Conservation (phyloP, 2,113 vertebrate species). For the Cichladusa arquata region DNA sequence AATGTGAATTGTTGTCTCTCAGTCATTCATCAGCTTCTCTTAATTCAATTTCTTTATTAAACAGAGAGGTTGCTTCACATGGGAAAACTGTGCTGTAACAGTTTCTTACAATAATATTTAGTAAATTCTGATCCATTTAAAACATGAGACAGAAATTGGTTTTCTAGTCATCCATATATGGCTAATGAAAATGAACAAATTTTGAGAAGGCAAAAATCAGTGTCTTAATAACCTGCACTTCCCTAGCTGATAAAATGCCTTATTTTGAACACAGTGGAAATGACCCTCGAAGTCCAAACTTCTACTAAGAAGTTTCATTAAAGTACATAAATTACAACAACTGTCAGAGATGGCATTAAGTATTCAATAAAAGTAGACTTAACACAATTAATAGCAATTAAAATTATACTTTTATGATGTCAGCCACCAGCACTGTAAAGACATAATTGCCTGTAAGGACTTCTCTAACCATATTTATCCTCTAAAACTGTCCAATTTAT, state of each 20-base stretch:
- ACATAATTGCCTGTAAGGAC: constrained; percentile 85
- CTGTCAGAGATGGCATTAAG: constrained; percentile 82
- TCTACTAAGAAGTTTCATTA: constrained; percentile 81
- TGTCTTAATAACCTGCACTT: constrained; percentile 28
- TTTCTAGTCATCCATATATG: neutral
- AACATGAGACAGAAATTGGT: neutral
- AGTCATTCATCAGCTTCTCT: neutral
- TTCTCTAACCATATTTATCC: constrained; percentile 81
- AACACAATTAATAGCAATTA: constrained; percentile 91
- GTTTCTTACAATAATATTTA: neutral
- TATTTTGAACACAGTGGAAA: constrained; percentile 63
- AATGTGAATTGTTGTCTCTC: neutral
- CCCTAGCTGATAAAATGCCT: constrained; percentile 56
- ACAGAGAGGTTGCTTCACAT: neutral
- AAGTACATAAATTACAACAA: constrained; percentile 81
- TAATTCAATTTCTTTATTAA: neutral
- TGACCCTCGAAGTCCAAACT: constrained; percentile 71
- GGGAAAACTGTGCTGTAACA: neutral
- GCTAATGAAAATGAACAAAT: neutral
- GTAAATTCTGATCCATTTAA: neutral
- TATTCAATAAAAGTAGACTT: constrained; percentile 85
- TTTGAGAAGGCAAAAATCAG: neutral
- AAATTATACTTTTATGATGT: constrained; percentile 86
- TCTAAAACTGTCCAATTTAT: constrained; percentile 87
- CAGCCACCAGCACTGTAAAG: constrained; percentile 82